Percentiles rank a stretch among this genome's conserved stretches.
Evolutionary conservation across 1,140 invertebrate genomes (phyloP).

Genomic region (Drosophila setifemur): DNA sequence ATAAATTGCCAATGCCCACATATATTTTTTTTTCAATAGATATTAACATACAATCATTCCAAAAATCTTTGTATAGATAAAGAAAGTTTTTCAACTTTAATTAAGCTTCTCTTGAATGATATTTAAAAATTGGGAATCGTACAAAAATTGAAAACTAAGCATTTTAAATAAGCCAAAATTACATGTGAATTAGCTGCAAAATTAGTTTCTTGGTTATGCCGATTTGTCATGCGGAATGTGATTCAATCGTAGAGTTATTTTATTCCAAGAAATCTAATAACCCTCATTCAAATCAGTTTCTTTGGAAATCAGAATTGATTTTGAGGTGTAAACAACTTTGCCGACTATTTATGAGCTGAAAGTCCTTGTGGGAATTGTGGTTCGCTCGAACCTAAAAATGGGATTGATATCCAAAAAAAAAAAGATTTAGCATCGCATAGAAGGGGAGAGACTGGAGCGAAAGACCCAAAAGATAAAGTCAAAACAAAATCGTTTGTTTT

Average conservation of each 20-base stretch:
- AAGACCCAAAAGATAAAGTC: conserved; percentile 26
- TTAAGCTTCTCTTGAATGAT: conserved; percentile 17
- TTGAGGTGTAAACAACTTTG: conserved; percentile 8
- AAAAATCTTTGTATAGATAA: background rate
- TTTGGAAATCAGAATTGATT: conserved; percentile 4
- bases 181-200: background rate
- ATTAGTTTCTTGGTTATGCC: background rate
- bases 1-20: conserved; percentile 22
- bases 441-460: conserved; percentile 11
- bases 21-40: conserved; percentile 14
- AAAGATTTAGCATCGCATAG: conserved; percentile 20
- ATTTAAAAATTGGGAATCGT: background rate
- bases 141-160: background rate
- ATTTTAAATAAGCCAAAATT: background rate
- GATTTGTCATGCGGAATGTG: conserved; percentile 3
- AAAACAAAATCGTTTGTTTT: conserved; percentile 59
- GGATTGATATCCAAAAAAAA: conserved; percentile 20
- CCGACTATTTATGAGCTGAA: conserved; percentile 9
- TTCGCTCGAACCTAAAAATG: background rate
- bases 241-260: background rate
- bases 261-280: conserved; percentile 27
- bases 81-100: conserved; percentile 39
- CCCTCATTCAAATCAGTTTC: conserved; percentile 30
- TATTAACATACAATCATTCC: conserved; percentile 15
- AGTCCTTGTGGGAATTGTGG: conserved; percentile 34